A percentile compares a stretch with the other conserved stretches of the same genome.
Evolutionary conservation across 2,113 vertebrate genomes (phyloP).

Genomic region (Ptyas mucosa): DNA sequence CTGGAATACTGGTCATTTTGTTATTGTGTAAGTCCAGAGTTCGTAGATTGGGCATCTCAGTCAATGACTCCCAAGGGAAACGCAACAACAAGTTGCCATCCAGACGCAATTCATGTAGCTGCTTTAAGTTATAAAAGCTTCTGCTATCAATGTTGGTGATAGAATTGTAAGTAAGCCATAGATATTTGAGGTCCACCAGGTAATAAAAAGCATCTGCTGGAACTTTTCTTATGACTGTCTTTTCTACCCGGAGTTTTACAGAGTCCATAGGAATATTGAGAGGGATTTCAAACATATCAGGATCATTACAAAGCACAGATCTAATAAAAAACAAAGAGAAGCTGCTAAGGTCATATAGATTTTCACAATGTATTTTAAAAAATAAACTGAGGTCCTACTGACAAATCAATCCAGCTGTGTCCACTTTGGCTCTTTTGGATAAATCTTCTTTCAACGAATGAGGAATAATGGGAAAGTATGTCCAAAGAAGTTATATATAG

Average conservation of each 20-base stretch:
- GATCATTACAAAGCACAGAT: constrained; percentile 89
- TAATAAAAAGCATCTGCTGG: constrained; percentile 94
- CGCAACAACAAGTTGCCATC: constrained; percentile 85
- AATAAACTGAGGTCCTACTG: neutral
- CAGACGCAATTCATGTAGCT: constrained; percentile 88
- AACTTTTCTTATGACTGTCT: constrained; percentile 80
- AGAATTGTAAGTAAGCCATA: constrained; percentile 93
- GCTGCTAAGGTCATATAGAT: neutral
- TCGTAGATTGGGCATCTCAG: constrained; percentile 83
- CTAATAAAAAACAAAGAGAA: constrained; percentile 59
- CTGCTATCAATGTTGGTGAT: constrained; percentile 78
- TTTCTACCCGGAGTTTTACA: constrained; percentile 89
- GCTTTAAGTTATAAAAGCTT: constrained; percentile 93
- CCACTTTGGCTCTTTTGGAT: neutral
- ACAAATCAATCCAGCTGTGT: neutral
- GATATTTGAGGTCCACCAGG: constrained; percentile 84
- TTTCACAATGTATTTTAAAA: neutral
- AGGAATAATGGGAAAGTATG: neutral
- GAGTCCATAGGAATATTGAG: constrained; percentile 88
- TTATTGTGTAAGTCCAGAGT: constrained; percentile 94
- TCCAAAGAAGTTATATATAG: neutral
- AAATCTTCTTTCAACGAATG: neutral
- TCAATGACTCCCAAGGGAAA: constrained; percentile 92
- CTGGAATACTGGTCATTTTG: constrained; percentile 74
- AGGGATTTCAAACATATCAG: constrained; percentile 91